Base-by-base conservation (phyloP, 2,888 invertebrate genomes). In the Caenorhabditis sp. region DNA sequence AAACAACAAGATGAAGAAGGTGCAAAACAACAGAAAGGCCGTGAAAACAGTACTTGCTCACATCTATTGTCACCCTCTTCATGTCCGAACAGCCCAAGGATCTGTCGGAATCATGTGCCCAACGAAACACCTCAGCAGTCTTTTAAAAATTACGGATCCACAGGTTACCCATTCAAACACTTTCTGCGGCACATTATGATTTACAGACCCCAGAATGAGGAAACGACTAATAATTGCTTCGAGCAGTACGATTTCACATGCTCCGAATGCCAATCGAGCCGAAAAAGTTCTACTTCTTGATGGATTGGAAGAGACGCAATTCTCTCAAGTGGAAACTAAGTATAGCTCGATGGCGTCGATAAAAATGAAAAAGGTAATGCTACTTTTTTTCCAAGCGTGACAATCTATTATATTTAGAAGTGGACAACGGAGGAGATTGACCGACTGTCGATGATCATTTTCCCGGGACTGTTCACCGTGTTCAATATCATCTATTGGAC, bases 401-500 rank as follows among this genome's bases (percentile, higher is more conserved):
- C 22, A 43, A 20, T 20, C 17, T 17, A 4, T 7, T 6, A 1
- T 53, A 65, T 70, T 52, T 48, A 66, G 63, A 55, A 50, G 3
- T 70, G 68, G 79, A 82, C 83, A 15, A 82, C 82, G 8, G 86
- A 85, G 35, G 77, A 83, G 43, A 86, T 87, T 35, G 87, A 87
- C 52, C 59, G 78, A 27, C 58, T 83, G 56, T 83, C 83, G 26
- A 85, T 86, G 74, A 79, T 81, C 30, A 48, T 76, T 30, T 86
- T 86, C 61, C 86, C 86, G 13, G 73, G 82, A 46, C 56, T 84
- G 20, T 86, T 86, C 68, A 83, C 83, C 2, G 63, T 85, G 9
- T 88, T 88, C 77, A 88, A 88, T 62, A 81, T 89, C 27, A 78
- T 85, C 43, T 88, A 88, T 66, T 88, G 88, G 88, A 83, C 83